Evolutionary conservation across 2,113 vertebrate species (phyloP), one percentile per base, ranked within the genome.

Genomic region (Corynorhinus townsendii): DNA sequence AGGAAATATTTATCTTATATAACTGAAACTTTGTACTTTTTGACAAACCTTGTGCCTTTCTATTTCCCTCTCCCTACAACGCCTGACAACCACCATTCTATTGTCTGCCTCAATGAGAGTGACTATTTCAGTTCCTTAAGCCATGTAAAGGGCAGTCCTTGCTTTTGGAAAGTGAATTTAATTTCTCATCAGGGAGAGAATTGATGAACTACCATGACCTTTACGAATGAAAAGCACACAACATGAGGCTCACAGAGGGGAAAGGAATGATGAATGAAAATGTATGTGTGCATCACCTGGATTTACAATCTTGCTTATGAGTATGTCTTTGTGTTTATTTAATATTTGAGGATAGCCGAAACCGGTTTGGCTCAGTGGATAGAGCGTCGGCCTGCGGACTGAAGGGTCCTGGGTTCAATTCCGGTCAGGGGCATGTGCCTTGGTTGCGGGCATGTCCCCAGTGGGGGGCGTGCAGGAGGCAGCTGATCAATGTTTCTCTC

Each of bases 201-300:
- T 97, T 97, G 97, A 95, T 92, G 94, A 97, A 72, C 16, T 11
- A 52, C 94, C 94, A 91, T 96, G 90, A 96, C 69, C 59, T 96
- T 96, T 93, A 95, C 54, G 94, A 54, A 93, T 86, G 89, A 97
- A 81, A 93, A 69, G 20, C 71, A 86, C 33, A 89, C 62, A 86
- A 82, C 30, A 79, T 95, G 62, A 96, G n/a, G 47, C 19, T 87
- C 22, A 7, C n/a, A 49, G 88, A 90, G 86, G 92, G 75, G 85
- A 28, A 96, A 64, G 35, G 38, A 73, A 91, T 81, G 84, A 96
- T 87, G 89, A 95, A 96, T 35, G 73, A 93, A 97, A 47, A 95
- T 54, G 14, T 52, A 88, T 49, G 12, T 52, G 82, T 54, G 16
- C 3, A 77, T 80, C 81, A 43, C 43, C 96, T 83, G 84, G 94